Evolutionary conservation across 2,797 vertebrate genomes (phyloP).

Genomic region (Pangasius mekongensis): DNA sequence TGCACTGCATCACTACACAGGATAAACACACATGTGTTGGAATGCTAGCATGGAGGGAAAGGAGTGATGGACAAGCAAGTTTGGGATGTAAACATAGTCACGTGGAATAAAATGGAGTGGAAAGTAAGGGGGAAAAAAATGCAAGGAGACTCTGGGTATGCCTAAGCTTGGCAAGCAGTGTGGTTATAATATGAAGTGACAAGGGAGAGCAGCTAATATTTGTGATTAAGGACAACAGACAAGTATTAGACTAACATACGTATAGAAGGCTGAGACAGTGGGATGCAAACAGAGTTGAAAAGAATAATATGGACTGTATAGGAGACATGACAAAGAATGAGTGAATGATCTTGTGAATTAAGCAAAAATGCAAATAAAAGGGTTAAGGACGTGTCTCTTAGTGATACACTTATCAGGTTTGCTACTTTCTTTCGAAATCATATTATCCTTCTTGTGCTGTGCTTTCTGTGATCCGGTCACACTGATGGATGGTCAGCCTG

Average conservation of each 20-base stretch:
- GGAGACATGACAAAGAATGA: background rate
- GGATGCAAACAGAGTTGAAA: background rate
- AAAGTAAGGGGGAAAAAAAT: background rate
- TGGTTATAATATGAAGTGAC: background rate
- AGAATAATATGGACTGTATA: background rate
- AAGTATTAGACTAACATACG: background rate
- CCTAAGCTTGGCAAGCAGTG: background rate
- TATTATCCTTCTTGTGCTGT: no score
- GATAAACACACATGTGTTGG: slow-evolving; percentile 56
- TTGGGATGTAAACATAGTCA: slow-evolving; percentile 10
- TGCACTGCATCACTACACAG: slow-evolving; percentile 70
- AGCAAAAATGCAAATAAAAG: background rate
- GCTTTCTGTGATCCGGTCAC: background rate
- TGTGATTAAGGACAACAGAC: background rate
- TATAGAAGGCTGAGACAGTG: background rate
- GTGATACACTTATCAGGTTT: background rate
- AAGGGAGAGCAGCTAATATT: background rate
- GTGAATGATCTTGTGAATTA: background rate
- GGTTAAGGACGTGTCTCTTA: background rate
- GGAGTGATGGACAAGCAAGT: slow-evolving; percentile 43
- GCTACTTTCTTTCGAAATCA: background rate
- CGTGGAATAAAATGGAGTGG: background rate
- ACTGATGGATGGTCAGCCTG: background rate
- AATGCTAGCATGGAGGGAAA: slow-evolving; percentile 41
- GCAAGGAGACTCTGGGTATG: background rate